Evolutionary conservation across 37 sponge, comb jelly and placozoan species (phyloP), one percentile per base, ranked within the genome.

Genomic region (Bolinopsis microptera): DNA sequence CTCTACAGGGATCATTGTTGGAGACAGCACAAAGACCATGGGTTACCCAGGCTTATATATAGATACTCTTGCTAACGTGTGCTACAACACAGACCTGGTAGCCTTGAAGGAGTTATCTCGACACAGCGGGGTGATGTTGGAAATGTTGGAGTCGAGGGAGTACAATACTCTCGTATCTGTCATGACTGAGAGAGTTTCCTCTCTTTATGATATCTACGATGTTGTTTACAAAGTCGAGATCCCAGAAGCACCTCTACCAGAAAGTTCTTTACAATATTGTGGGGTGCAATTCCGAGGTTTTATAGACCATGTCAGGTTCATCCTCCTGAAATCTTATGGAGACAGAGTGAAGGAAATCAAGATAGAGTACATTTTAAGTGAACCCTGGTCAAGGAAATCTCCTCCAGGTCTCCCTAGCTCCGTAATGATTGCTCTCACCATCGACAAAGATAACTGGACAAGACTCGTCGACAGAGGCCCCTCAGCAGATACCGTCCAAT

Each of bases 401-500:
- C 3, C 80, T 3, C 80, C 80, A 0, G 18, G 18, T 1, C 16
- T 1, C 2, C 80, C 80, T n/a, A 25, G 22, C 30, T n/a, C 3
- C 0, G 61, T 86, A 0, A 1, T 39, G 41, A n/a, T 86, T 8
- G 90, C 30, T 9, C 90, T 86, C 21, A 39, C 2, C 26, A 86
- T 86, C 26, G 61, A 86, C 41, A 2, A 34, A 23, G 61, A 22
- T 25, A 86, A 38, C 90, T 86, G 61, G 61, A 86, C 90, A 24
- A 18, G 90, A 9, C 61, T 36, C 24, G 61, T 86, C 31, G 93
- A 95, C 26, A 94, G 94, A 94, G 98, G 98, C 0, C 98, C 98
- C 38, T 38, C 98, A 31, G 97, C 98, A 69, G 97, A 98, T 68
- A 76, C 94, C 82, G 38, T 30, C 41, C 94, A 98, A 93, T 97